phyloP scores from a whole-genome alignment of 2,797 vertebrate genomes.

The Catamblyrhynchus diadema region DNA sequence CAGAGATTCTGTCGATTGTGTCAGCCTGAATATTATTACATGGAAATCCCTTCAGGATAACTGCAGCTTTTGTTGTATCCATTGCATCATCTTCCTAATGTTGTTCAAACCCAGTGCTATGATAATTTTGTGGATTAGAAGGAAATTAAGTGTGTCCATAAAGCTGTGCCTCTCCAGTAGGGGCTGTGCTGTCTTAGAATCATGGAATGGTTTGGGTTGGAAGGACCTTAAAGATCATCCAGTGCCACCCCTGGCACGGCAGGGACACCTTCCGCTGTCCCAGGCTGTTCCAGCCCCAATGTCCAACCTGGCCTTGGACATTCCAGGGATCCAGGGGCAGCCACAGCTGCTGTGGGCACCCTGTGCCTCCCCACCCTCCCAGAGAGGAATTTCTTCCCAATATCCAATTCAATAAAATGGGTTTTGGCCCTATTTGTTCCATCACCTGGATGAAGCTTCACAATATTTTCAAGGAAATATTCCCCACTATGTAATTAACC shows the following conservation, averaged over 20 bases:
- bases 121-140: background rate
- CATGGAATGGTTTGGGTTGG: background rate
- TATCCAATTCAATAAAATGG: background rate
- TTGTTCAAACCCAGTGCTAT: background rate
- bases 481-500: background rate
- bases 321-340: background rate
- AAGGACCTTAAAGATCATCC: fast-evolving
- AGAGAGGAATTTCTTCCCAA: background rate
- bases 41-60: slow-evolving; percentile 7
- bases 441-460: background rate
- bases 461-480: background rate
- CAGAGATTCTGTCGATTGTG: slow-evolving; percentile 55
- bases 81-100: slow-evolving; percentile 17
- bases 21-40: slow-evolving; percentile 11
- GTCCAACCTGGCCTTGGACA: background rate
- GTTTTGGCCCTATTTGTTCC: fast-evolving
- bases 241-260: background rate
- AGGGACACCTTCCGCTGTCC: fast-evolving
- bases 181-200: too few relatives aligned
- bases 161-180: background rate
- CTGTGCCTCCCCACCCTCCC: fast-evolving
- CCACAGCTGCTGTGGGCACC: background rate
- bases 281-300: background rate
- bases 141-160: background rate
- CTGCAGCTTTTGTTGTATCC: slow-evolving; percentile 14